Evolutionary conservation across 2,113 vertebrate species (phyloP), one percentile per base, ranked within the genome.

Genomic region (Acrocephalus kingi): DNA sequence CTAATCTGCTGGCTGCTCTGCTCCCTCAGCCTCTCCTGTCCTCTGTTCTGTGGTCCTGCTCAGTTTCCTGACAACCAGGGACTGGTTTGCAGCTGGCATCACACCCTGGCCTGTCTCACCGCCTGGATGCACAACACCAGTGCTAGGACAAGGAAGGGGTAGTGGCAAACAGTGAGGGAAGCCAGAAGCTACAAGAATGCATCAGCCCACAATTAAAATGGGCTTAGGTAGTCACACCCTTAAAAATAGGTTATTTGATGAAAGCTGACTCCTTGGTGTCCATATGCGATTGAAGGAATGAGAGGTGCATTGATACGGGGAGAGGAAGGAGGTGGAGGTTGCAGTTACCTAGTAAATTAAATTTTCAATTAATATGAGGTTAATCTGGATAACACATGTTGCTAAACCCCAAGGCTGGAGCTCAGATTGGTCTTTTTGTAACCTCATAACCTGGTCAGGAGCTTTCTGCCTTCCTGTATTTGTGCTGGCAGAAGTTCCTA

Each of bases 301-400:
- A 85, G 30, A 23, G 8, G 3, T 83, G 16, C n/a, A 16, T 61
- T 0, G 0, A 3, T 37, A 21, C 10, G 22, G 46, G 43, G 24
- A 56, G 46, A 68, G 31, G 56, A 45, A 71, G 3, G 19, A 10
- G 5, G 5, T 67, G 43, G 52, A 82, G 33, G 8, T 63, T 59
- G 61, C 28, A 74, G 35, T 49, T 33, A 37, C 23, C n/a, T 25
- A 21, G 33, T 56, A 54, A 49, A 24, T 62, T 56, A 54, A 49
- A 24, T 62, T 76, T 85, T 75, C 13, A 12, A 52, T 79, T 39
- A 25, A 16, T 1, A 0, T 58, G 28, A 80, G 6, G 33, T 90
- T 85, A 69, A 24, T 83, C 27, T 35, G 52, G 27, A 3, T 81
- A 68, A 23, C 28, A 4, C 11, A 0, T 17, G 10, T 84, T 81